Conservation (phyloP, 1,140 invertebrate genomes). For the Agraylea sexmaculata region DNA sequence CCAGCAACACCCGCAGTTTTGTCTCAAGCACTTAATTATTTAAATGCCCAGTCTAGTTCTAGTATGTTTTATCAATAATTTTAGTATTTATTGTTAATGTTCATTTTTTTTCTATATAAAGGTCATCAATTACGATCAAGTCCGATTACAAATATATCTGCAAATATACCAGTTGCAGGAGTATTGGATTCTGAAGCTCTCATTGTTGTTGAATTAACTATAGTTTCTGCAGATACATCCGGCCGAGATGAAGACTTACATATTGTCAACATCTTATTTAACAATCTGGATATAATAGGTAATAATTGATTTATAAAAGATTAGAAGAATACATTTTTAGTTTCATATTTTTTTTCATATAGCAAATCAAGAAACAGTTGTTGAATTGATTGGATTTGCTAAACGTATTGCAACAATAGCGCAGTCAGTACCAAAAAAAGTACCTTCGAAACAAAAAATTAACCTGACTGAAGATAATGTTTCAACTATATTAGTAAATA, state of each 20-base stretch:
- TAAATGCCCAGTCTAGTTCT: conserved; percentile 26
- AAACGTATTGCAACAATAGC: conserved; percentile 45
- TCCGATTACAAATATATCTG: conserved; percentile 12
- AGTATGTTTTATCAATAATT: conserved; percentile 20
- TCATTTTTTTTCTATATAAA: conserved; percentile 6
- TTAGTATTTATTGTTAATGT: background rate
- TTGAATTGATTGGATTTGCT: conserved; percentile 80
- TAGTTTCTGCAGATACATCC: conserved; percentile 50
- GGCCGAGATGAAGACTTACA: conserved; percentile 49
- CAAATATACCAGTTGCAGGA: conserved; percentile 19
- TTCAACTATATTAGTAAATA: too few species aligned
- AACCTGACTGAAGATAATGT: too few species aligned
- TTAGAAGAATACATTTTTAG: conserved; percentile 6
- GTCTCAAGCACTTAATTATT: conserved; percentile 43
- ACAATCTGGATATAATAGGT: conserved; percentile 89
- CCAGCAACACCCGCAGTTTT: conserved; percentile 46
- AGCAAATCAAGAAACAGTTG: conserved; percentile 92
- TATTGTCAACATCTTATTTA: conserved; percentile 81
- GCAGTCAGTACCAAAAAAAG: conserved; percentile 11
- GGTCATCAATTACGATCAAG: conserved; percentile 13
- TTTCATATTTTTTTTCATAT: conserved; percentile 22
- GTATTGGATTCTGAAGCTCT: conserved; percentile 66
- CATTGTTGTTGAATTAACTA: conserved; percentile 69
- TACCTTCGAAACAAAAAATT: conserved; percentile 21
- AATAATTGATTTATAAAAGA: conserved; percentile 22